Conservation (phyloP, 2,113 vertebrate species). For the Elachura formosa region DNA sequence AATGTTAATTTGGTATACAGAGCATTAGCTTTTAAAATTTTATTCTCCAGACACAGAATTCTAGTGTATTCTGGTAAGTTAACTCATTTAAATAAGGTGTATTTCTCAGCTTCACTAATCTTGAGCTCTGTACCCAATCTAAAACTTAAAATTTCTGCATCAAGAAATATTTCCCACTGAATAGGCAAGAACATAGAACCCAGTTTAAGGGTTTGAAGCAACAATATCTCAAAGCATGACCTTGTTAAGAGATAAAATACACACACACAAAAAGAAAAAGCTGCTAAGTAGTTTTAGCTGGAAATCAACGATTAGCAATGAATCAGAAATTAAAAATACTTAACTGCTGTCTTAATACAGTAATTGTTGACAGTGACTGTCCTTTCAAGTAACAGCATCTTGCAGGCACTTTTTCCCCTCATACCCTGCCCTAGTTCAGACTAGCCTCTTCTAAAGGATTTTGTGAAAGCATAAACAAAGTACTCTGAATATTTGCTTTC, state of each 20-base stretch:
- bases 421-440: neutral
- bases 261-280: neutral
- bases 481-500: neutral
- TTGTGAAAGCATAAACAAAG: neutral
- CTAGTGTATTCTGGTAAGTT: neutral
- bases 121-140: neutral
- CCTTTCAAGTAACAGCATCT: neutral
- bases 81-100: neutral
- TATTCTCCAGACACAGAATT: constrained; percentile 3
- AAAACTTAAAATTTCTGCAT: neutral
- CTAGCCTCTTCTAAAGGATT: neutral
- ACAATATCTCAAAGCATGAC: neutral
- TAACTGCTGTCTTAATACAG: neutral
- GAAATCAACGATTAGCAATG: neutral
- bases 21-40: constrained; percentile 27
- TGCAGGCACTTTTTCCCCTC: neutral
- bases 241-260: neutral
- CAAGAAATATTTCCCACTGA: neutral
- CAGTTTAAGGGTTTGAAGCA: neutral
- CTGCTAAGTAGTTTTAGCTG: neutral
- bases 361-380: neutral
- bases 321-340: neutral
- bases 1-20: neutral
- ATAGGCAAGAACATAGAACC: neutral
- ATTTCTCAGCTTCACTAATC: neutral